Conservation (phyloP, 2,797 vertebrate species). For the Rhynchonycteris naso region DNA sequence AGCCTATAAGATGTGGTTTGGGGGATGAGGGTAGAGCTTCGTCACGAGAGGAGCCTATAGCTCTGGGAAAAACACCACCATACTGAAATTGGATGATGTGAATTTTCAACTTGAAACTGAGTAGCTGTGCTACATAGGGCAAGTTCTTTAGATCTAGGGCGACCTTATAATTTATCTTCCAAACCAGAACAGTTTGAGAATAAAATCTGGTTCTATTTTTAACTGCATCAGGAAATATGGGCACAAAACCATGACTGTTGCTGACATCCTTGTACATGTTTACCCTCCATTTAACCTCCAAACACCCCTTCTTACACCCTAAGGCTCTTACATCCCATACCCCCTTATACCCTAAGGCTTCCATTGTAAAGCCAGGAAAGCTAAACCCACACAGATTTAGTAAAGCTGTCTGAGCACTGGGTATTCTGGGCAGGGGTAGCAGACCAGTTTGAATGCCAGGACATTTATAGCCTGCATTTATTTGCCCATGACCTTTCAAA, state of each 20-base stretch:
- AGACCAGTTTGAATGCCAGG: conserved; percentile 37
- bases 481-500: conserved; percentile 59
- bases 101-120: conserved; percentile 16
- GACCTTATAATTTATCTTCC: conserved; percentile 7
- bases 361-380: conserved; percentile 77
- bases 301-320: neutral
- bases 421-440: conserved; percentile 54
- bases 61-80: neutral
- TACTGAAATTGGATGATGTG: conserved; percentile 8
- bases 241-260: neutral
- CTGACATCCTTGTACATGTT: neutral
- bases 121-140: neutral
- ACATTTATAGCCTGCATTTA: conserved; percentile 65
- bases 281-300: neutral
- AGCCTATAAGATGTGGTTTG: neutral
- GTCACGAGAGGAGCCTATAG: neutral
- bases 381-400: conserved; percentile 79
- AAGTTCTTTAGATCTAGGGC: neutral
- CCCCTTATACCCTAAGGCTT: conserved; percentile 67
- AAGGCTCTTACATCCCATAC: conserved; percentile 62
- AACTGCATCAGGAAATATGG: neutral
- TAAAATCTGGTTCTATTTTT: conserved; percentile 11
- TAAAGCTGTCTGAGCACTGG: conserved; percentile 21
- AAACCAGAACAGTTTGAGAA: neutral
- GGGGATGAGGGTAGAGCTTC: neutral